phyloP scores from a whole-genome alignment of 1,140 invertebrate species.

The Psilanteris sp. region DNA sequence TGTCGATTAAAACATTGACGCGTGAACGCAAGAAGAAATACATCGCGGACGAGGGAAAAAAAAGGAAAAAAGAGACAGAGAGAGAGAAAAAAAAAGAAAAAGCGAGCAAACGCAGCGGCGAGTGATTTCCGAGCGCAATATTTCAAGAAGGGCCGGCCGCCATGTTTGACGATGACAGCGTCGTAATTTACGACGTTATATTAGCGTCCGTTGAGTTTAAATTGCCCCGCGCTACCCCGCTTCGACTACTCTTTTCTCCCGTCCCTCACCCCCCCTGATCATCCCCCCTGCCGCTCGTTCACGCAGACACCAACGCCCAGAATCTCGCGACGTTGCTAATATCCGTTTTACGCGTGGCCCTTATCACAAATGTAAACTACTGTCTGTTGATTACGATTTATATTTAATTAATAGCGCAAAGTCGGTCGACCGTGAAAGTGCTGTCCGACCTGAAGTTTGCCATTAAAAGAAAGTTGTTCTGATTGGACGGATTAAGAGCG shows the following conservation, averaged over 20 bases:
- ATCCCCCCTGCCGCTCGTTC: background rate
- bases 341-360: slow-evolving; percentile 23
- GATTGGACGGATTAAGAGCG: slow-evolving; percentile 20
- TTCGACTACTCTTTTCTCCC: background rate
- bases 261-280: slow-evolving; percentile 1
- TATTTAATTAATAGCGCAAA: slow-evolving; percentile 41
- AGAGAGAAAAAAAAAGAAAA: slow-evolving; percentile 11
- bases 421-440: slow-evolving; percentile 12
- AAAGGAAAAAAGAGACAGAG: slow-evolving; percentile 13
- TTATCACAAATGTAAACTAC: slow-evolving; percentile 40
- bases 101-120: background rate
- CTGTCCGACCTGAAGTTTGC: slow-evolving; percentile 16
- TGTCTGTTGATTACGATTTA: slow-evolving; percentile 32
- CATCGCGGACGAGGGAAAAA: slow-evolving; percentile 17
- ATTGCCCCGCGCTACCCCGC: slow-evolving; percentile 23
- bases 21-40: slow-evolving; percentile 48
- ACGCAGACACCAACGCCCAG: background rate
- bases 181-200: slow-evolving; percentile 59
- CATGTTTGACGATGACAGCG: slow-evolving; percentile 62
- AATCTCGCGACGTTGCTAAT: slow-evolving; percentile 24
- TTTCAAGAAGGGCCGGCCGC: slow-evolving; percentile 43
- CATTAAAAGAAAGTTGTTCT: slow-evolving; percentile 12
- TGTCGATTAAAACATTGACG: slow-evolving; percentile 60
- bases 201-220: slow-evolving; percentile 52
- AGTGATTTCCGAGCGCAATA: slow-evolving; percentile 53